Evolutionary conservation across 2,113 vertebrate genomes (phyloP).

Genomic region (Ptilonorhynchus violaceus): DNA sequence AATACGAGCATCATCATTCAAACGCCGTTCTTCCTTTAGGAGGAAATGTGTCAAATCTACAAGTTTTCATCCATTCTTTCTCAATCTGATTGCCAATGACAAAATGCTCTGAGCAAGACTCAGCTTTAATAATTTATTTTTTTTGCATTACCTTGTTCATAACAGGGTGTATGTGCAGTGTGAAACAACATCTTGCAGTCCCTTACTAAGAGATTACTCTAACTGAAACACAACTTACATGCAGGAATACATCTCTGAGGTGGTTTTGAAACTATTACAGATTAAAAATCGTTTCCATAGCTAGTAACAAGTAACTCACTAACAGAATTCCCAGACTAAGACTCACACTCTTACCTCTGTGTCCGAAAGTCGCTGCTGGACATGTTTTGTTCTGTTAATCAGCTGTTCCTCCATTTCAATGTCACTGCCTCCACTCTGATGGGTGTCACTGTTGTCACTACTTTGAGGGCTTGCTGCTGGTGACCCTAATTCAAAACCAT

Average conservation of each 20-base stretch:
- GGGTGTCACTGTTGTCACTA: conserved; percentile 98
- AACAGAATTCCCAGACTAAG: neutral
- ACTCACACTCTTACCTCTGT: conserved; percentile 83
- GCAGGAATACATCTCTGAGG: neutral
- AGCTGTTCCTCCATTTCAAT: conserved; percentile 98
- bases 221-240: neutral
- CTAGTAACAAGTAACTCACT: neutral
- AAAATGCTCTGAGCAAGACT: neutral
- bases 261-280: neutral
- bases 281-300: neutral
- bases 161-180: rapidly evolving
- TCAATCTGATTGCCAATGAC: neutral
- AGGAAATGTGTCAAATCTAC: neutral
- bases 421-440: conserved; percentile 96
- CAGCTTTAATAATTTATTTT: neutral
- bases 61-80: neutral
- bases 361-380: conserved; percentile 93
- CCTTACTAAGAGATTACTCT: neutral
- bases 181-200: neutral
- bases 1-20: neutral
- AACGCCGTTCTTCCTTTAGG: neutral
- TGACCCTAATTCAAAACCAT: conserved; percentile 81
- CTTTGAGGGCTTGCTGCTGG: conserved; percentile 96
- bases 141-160: neutral
- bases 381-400: conserved; percentile 89